phyloP scores from a whole-genome alignment of 2,113 vertebrate species.

The Arizona elegans region DNA sequence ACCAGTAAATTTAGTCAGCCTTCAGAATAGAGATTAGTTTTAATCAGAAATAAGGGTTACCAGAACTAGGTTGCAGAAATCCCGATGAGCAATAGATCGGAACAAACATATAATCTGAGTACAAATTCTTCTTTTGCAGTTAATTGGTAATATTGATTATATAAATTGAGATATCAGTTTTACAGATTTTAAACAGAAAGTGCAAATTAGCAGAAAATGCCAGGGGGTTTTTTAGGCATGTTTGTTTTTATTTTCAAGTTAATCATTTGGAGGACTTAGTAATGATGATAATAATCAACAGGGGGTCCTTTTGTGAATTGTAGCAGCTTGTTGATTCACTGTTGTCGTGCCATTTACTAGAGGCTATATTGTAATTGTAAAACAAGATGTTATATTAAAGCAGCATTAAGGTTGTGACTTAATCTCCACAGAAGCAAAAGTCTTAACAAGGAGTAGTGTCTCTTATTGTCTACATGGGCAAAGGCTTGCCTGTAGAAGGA shows the following conservation, averaged over 20 bases:
- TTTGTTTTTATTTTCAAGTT: slow-evolving; percentile 39
- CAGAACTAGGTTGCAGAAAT: not conserved
- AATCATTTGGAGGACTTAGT: slow-evolving; percentile 43
- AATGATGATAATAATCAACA: slow-evolving; percentile 49
- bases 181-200: not conserved
- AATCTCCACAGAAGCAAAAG: slow-evolving; percentile 48
- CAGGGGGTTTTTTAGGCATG: slow-evolving; percentile 23
- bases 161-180: not conserved
- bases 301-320: slow-evolving; percentile 53
- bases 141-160: not conserved
- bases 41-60: not conserved
- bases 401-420: slow-evolving; percentile 55
- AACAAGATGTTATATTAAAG: slow-evolving; percentile 51
- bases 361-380: slow-evolving; percentile 59
- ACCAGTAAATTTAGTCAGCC: not conserved
- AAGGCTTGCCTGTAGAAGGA: not conserved
- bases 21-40: not conserved
- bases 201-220: slow-evolving; percentile 26
- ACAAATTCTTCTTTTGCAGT: not conserved
- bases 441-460: slow-evolving; percentile 35
- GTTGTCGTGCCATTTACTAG: slow-evolving; percentile 50
- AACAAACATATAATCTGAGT: not conserved
- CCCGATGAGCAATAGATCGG: not conserved
- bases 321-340: slow-evolving; percentile 61
- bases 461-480: not conserved